Conservation (phyloP, 2,797 vertebrate species). For the Harpagifer antarcticus region DNA sequence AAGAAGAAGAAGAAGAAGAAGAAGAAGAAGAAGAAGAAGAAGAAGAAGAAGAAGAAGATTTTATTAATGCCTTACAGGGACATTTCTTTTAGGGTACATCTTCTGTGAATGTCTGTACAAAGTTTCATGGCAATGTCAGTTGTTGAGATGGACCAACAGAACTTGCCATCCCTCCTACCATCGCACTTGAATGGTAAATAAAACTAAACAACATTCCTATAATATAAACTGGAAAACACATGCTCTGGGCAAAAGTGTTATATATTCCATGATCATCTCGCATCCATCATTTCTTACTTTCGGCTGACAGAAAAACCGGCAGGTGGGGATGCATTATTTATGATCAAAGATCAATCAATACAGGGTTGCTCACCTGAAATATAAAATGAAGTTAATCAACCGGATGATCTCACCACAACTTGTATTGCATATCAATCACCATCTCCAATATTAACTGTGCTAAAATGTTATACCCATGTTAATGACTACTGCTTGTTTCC, state of each 20-base stretch:
- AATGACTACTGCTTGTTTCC: slow-evolving; percentile 27
- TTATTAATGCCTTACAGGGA: no score
- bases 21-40: no score
- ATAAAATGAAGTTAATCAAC: neutral
- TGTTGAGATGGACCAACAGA: neutral
- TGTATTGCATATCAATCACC: neutral
- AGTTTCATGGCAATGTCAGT: neutral
- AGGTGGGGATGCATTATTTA: neutral
- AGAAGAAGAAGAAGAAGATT: no score
- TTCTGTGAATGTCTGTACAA: neutral
- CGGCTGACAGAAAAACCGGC: neutral
- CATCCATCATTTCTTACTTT: neutral
- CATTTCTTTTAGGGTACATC: neutral
- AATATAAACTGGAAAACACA: neutral
- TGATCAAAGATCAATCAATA: neutral
- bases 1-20: no score
- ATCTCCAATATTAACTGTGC: neutral
- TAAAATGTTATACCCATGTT: slow-evolving; percentile 10
- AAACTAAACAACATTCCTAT: neutral
- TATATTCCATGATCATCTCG: neutral
- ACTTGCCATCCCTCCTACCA: neutral
- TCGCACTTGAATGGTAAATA: neutral
- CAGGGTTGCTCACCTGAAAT: neutral
- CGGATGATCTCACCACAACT: neutral
- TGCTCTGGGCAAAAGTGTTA: neutral